Evolutionary conservation across 2,888 invertebrate genomes (phyloP).

Genomic region (Argyresthia goedartella): DNA sequence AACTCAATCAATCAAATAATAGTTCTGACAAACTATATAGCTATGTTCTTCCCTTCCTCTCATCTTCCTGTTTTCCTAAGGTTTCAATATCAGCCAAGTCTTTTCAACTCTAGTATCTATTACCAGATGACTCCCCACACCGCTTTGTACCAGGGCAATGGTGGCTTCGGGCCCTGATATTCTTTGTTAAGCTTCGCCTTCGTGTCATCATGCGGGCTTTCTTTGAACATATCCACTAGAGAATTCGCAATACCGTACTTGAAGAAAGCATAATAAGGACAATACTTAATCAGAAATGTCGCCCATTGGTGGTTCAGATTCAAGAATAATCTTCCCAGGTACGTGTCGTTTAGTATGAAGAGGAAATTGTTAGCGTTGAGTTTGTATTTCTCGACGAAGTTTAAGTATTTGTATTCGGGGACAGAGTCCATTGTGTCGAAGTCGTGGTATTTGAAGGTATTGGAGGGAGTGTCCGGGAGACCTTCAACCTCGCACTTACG

Average conservation of each 20-base stretch:
- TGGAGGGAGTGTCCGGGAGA: conserved; percentile 24
- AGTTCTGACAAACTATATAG: no score
- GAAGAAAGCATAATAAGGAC: conserved; percentile 78
- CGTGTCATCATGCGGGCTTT: conserved; percentile 40
- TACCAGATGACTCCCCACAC: no score
- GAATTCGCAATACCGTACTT: conserved; percentile 74
- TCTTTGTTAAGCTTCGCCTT: conserved; percentile 41
- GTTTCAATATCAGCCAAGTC: no score
- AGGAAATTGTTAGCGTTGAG: conserved; percentile 24
- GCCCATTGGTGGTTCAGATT: conserved; percentile 72
- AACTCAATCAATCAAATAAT: no score
- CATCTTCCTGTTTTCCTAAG: no score
- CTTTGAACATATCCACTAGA: conserved; percentile 69
- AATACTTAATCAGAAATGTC: conserved; percentile 74
- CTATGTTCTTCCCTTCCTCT: no score
- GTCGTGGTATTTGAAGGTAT: conserved; percentile 45
- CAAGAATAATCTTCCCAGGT: conserved; percentile 70
- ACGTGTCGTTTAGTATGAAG: conserved; percentile 41
- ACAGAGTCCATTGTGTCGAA: conserved; percentile 46
- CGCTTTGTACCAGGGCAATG: conserved; percentile 29
- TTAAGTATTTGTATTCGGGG: conserved; percentile 50
- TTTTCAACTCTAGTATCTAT: no score
- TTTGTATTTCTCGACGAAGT: conserved; percentile 31
- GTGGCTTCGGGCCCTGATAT: conserved; percentile 21
- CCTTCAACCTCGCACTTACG: conserved; percentile 31